Percentiles rank a stretch among this genome's conserved stretches.
phyloP scores from a whole-genome alignment of 2,888 invertebrate genomes.

The Drosophila emarginata region DNA sequence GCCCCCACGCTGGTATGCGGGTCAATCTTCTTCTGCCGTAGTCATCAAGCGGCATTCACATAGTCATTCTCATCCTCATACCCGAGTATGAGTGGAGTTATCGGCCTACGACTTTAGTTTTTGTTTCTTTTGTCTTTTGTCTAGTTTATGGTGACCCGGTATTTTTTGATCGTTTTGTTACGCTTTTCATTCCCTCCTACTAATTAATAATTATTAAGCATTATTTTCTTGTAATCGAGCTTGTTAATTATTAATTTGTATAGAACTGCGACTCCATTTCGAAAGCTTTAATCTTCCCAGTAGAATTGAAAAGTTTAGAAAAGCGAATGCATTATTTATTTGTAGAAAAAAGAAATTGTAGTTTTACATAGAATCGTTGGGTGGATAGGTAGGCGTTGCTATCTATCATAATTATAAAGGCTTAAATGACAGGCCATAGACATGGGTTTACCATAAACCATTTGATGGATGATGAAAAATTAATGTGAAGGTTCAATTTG shows the following conservation, averaged over 20 bases:
- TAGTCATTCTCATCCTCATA: slow-evolving; percentile 35
- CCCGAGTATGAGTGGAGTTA: slow-evolving; percentile 25
- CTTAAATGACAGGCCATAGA: slow-evolving; percentile 29
- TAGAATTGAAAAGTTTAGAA: slow-evolving; percentile 43
- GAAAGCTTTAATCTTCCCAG: background rate
- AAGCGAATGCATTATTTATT: slow-evolving; percentile 14
- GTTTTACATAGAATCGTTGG: background rate
- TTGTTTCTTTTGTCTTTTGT: slow-evolving; percentile 38
- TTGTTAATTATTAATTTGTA: slow-evolving; percentile 45
- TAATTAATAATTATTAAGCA: slow-evolving; percentile 71
- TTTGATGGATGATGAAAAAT: slow-evolving; percentile 2
- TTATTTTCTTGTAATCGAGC: slow-evolving; percentile 67
- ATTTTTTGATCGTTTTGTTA: slow-evolving; percentile 71
- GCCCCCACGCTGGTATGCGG: slow-evolving; percentile 68
- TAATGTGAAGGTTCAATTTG: background rate
- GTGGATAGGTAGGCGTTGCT: slow-evolving; percentile 17
- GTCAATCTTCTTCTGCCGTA: slow-evolving; percentile 60
- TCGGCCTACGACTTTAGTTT: slow-evolving; percentile 47
- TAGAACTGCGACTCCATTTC: slow-evolving; percentile 10
- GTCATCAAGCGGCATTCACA: slow-evolving; percentile 23
- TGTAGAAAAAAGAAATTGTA: slow-evolving; percentile 5
- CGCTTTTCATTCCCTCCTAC: slow-evolving; percentile 68
- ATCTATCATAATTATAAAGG: slow-evolving; percentile 34
- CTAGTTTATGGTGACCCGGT: slow-evolving; percentile 62
- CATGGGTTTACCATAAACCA: slow-evolving; percentile 7